Evolutionary conservation across 92 coral and sea anemone species (phyloP).

Genomic region (Umimayanthus kanabou): DNA sequence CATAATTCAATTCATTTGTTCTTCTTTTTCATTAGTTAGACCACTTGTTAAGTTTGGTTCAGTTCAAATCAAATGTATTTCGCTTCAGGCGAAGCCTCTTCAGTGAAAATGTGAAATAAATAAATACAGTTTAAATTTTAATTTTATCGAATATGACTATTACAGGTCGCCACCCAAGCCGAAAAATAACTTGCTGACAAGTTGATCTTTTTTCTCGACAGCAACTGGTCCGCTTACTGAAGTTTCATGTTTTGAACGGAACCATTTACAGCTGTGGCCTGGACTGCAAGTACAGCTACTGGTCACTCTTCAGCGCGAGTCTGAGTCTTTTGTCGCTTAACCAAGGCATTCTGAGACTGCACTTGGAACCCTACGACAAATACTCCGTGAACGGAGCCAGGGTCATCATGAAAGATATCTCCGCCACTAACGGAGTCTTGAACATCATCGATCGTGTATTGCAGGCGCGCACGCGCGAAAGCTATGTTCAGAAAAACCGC

Average conservation of each 20-base stretch:
- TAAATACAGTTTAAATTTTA: too few species aligned
- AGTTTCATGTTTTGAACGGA: constrained; percentile 59
- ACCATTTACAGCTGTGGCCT: constrained; percentile 77
- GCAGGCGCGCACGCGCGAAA: constrained; percentile 40
- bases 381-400: constrained; percentile 61
- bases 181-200: neutral
- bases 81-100: too few species aligned
- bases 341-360: constrained; percentile 58
- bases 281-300: constrained; percentile 85
- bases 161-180: too few species aligned
- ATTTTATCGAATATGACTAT: too few species aligned
- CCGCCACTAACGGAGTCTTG: constrained; percentile 81
- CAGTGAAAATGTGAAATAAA: too few species aligned
- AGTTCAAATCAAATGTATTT: too few species aligned
- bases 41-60: too few species aligned
- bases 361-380: constrained; percentile 42
- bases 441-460: constrained; percentile 78
- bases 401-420: constrained; percentile 54
- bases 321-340: constrained; percentile 57
- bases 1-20: too few species aligned
- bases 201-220: neutral
- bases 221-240: constrained; percentile 56
- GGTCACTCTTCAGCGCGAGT: constrained; percentile 76
- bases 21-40: too few species aligned
- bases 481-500: constrained; percentile 6